Conservation (phyloP, 2,113 vertebrate genomes). For the Mola mola region DNA sequence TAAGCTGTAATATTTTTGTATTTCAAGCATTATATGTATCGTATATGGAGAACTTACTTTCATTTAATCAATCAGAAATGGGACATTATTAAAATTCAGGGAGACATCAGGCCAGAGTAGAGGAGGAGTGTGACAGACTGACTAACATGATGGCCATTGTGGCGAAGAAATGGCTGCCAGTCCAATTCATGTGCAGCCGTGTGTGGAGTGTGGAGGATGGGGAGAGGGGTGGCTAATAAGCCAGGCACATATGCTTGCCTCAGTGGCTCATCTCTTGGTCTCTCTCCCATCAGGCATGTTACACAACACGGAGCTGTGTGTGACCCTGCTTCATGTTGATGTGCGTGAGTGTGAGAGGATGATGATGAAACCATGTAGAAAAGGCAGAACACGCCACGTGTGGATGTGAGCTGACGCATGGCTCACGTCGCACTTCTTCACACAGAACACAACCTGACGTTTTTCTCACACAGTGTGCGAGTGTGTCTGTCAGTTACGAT, state of each 20-base stretch:
- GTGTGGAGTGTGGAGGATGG: slow-evolving; percentile 70
- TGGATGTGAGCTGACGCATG: slow-evolving; percentile 23
- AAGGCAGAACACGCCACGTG: slow-evolving; percentile 33
- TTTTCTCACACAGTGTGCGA: background rate
- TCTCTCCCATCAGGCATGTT: slow-evolving; percentile 74
- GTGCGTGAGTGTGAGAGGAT: slow-evolving; percentile 15
- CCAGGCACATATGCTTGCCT: slow-evolving; percentile 75
- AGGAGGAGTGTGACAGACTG: slow-evolving; percentile 36
- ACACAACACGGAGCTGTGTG: slow-evolving; percentile 60
- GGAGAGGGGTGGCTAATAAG: slow-evolving; percentile 76
- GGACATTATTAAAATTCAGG: slow-evolving; percentile 13
- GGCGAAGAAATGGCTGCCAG: slow-evolving; percentile 74
- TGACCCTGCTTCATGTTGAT: slow-evolving; percentile 1
- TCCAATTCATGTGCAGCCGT: slow-evolving; percentile 69
- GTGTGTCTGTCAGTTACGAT: slow-evolving; percentile 16
- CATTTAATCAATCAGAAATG: no score
- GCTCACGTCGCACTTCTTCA: no score
- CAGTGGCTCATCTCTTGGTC: slow-evolving; percentile 76
- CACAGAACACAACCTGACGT: slow-evolving; percentile 19
- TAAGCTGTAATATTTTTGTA: background rate
- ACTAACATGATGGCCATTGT: slow-evolving; percentile 54
- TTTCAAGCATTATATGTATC: background rate
- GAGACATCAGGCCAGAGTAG: slow-evolving; percentile 12
- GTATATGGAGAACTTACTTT: no score
- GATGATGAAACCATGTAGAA: slow-evolving; percentile 45